A percentile compares a stretch with the other conserved stretches of the same genome.
Conservation (phyloP, 2,113 vertebrate species). For the Albula glossodonta region DNA sequence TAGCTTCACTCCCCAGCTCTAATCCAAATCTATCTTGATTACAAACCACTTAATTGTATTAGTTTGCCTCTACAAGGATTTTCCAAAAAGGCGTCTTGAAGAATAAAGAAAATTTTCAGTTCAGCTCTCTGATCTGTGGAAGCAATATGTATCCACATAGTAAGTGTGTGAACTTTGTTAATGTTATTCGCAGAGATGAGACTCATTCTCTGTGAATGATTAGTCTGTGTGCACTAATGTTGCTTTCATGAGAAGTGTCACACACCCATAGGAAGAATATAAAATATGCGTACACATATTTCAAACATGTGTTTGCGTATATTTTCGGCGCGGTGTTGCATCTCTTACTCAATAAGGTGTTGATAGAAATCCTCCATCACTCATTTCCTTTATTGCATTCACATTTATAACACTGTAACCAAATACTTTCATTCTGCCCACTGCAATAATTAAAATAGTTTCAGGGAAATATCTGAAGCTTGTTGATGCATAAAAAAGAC, state of each 20-base stretch:
- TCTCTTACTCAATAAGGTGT: not conserved
- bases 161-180: too few species aligned
- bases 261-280: constrained; percentile 3
- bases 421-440: constrained; percentile 6
- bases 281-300: not conserved
- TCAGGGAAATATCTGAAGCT: not conserved
- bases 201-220: not conserved
- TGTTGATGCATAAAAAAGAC: not conserved
- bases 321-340: not conserved
- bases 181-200: too few species aligned
- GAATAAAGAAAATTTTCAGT: not conserved
- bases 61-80: not conserved
- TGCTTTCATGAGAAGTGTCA: not conserved
- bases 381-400: constrained; percentile 10
- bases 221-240: not conserved
- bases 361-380: not conserved
- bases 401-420: constrained; percentile 18
- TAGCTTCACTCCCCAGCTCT: not conserved
- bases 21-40: not conserved
- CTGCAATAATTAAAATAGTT: not conserved
- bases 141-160: too few species aligned
- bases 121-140: not conserved
- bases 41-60: not conserved
- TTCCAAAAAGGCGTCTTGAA: not conserved
- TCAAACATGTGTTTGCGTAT: too few species aligned